Percentiles rank a stretch among this genome's conserved stretches.
Conservation (phyloP, 2,888 invertebrate genomes). For the Rhorus exstirpatorius region DNA sequence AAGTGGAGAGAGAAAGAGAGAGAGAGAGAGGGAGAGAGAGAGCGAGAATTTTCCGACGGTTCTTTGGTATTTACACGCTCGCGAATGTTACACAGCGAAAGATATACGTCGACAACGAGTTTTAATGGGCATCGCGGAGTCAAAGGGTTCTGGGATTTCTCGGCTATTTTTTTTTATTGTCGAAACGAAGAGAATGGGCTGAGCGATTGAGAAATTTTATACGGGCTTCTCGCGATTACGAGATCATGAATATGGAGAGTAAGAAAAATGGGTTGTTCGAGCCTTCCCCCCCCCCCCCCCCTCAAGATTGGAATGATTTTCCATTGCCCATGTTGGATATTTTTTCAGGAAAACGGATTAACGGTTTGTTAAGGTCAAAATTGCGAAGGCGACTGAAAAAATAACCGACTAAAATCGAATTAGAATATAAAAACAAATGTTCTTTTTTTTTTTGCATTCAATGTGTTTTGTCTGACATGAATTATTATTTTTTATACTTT, state of each 20-base stretch:
- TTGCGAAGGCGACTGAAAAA: too few species aligned
- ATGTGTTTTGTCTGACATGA: too few species aligned
- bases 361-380: background rate
- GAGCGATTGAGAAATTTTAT: conserved; percentile 16
- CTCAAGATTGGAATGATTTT: background rate
- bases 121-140: conserved; percentile 33
- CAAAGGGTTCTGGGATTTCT: conserved; percentile 7
- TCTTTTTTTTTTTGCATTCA: too few species aligned
- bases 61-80: background rate
- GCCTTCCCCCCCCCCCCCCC: too few species aligned
- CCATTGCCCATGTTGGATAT: too few species aligned
- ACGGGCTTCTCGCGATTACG: background rate
- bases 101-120: conserved; percentile 38
- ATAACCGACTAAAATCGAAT: background rate
- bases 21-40: background rate
- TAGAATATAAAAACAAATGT: too few species aligned
- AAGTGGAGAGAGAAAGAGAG: conserved; percentile 1
- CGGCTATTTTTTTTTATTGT: too few species aligned
- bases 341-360: background rate
- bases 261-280: too few species aligned
- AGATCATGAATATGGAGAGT: conserved; percentile 10
- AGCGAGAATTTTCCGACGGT: conserved; percentile 9
- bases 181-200: background rate
- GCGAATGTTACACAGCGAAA: conserved; percentile 10
- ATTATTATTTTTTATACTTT: too few species aligned